Evolutionary conservation across 2,888 invertebrate genomes (phyloP), one percentile per base, ranked within the genome.

Genomic region (Orthosia gothica): DNA sequence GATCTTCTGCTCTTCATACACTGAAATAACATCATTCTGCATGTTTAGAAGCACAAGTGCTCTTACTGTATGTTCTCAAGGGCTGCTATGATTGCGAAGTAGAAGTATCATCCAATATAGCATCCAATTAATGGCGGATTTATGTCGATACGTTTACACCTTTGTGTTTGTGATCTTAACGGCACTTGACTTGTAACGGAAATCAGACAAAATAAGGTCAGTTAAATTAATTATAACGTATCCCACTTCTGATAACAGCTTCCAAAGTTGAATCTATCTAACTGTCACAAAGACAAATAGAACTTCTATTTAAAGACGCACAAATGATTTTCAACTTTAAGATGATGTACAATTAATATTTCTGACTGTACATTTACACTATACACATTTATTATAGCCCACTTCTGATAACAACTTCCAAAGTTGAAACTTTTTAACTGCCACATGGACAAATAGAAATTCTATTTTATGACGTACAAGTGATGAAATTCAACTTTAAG

Each of bases 111-210:
- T 47, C 15, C n/a, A n/a, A 1, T 45, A 13, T 40, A 47, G 12
- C 23, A n/a, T 12, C n/a, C n/a, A 65, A 63, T 74, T 67, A 57
- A 62, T 40, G 55, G 26, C 23, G 52, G 26, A 65, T 49, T 81
- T n/a, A 45, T 16, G 45, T 55, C 47, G 12, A 49, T 40, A 32
- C 55, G 26, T 47, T 55, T 49, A 23, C 47, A 55, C 20, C 45
- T 40, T 50, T 63, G 20, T 74, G 54, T 79, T 64, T 68, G 64
- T 50, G 73, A 13, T 18, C 5, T 47, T 7, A 9, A 23, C 45
- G 16, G 50, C 23, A 47, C 50, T 58, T 66, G 26, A 40, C 23
- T 45, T 47, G 9, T 55, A 26, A 11, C 32, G 40, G 57, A 32
- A 18, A 49, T 20, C 1, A 50, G 4, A 32, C 5, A 40, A 58